Evolutionary conservation across 2,113 vertebrate species (phyloP), one percentile per base, ranked within the genome.

Genomic region (Trogon surrucura): DNA sequence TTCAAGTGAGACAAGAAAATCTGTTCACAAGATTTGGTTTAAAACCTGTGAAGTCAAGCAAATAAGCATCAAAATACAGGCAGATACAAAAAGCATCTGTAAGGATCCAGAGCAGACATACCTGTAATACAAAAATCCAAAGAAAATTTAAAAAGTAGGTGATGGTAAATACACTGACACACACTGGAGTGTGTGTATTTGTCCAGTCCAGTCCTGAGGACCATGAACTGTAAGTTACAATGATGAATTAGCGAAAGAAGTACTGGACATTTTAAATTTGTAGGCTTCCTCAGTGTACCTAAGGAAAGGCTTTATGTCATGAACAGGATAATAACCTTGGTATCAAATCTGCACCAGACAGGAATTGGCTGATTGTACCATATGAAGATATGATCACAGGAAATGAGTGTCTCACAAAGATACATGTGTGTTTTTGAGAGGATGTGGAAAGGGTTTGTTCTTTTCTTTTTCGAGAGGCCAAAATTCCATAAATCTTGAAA

Each of bases 341-440:
- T 85, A 65, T 84, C 61, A 81, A 61, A 61, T 78, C 75, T 94
- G 64, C 93, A 90, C 58, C 74, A 89, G 67, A 85, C 64, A 92
- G 91, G 85, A 96, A 93, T 89, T 89, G 67, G 20, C 65, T 85
- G 74, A 91, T 83, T 93, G 70, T 23, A 53, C 50, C 44, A 38
- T 22, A 67, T 51, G 66, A 83, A 95, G 64, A 95, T 92, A 94
- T 3, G 82, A 85, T 96, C 60, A 70, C 66, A 94, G 89, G 91
- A 96, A 89, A 84, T 56, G 48, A 71, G 69, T 85, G 85, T 78
- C 75, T 73, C 67, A 26, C 56, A 80, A 54, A 92, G 71, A 93
- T 69, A 91, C 27, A 91, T n/a, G 17, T 54, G 29, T 94, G 79
- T 88, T 91, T 89, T 81, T 57, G 20, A 77, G 53, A 84, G 60